phyloP scores from a whole-genome alignment of 37 sponge, comb jelly and placozoan species.

The Diacarnus erythraeanus region DNA sequence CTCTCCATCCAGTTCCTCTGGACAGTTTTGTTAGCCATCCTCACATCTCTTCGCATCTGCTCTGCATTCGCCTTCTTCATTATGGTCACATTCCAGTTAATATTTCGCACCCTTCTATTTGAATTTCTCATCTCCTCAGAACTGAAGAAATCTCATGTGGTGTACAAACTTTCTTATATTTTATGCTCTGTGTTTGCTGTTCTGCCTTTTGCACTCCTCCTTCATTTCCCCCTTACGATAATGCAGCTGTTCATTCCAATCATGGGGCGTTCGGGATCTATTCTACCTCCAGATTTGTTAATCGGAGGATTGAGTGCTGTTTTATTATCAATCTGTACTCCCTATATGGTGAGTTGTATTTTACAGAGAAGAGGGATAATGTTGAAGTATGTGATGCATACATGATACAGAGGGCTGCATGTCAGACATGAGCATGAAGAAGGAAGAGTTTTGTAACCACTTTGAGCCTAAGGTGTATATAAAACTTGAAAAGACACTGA shows the following conservation, averaged over 20 bases:
- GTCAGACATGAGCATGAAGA: too few relatives aligned
- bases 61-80: constrained; percentile 44
- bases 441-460: too few relatives aligned
- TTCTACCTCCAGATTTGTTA: constrained; percentile 46
- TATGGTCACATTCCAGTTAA: background rate
- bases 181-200: background rate
- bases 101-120: constrained; percentile 25
- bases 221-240: constrained; percentile 1
- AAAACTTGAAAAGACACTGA: too few relatives aligned
- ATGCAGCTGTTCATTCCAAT: constrained; percentile 48
- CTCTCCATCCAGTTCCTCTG: constrained; percentile 32
- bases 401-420: too few relatives aligned
- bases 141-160: background rate
- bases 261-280: constrained; percentile 40
- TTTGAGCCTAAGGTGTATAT: too few relatives aligned
- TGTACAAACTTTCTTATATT: background rate
- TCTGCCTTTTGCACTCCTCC: constrained; percentile 23
- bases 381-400: too few relatives aligned
- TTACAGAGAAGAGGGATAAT: too few relatives aligned
- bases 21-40: background rate
- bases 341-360: constrained; percentile 36
- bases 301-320: constrained; percentile 21
- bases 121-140: background rate
- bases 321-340: background rate
- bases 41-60: constrained; percentile 38